phyloP scores from a whole-genome alignment of 2,797 vertebrate genomes.

The Pipistrellus pygmaeus region DNA sequence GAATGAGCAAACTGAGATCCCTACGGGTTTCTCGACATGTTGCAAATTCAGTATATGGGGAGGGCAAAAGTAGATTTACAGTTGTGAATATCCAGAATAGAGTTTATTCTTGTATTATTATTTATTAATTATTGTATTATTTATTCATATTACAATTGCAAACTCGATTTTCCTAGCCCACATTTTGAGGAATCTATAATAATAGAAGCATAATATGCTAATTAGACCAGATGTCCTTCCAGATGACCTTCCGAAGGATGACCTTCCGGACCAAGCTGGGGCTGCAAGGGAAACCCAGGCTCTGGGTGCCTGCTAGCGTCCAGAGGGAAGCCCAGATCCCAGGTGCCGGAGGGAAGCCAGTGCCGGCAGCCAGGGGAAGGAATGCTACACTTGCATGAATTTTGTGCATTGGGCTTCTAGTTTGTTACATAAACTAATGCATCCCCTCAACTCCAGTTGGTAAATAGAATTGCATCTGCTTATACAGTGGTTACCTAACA shows the following conservation, averaged over 20 bases:
- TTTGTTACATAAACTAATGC: constrained; percentile 38
- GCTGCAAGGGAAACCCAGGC: too few species aligned
- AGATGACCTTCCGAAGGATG: too few species aligned
- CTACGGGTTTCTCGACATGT: not conserved
- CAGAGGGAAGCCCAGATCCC: too few species aligned
- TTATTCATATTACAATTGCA: not conserved
- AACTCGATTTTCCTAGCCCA: not conserved
- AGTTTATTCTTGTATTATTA: not conserved
- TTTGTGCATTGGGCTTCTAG: too few species aligned
- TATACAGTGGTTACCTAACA: not conserved
- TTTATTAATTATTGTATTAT: not conserved
- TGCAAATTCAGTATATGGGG: not conserved
- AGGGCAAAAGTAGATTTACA: not conserved
- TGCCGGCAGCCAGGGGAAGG: too few species aligned
- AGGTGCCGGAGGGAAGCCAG: too few species aligned
- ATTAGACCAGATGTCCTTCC: too few species aligned
- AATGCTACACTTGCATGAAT: too few species aligned
- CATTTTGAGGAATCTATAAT: not conserved
- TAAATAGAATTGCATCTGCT: constrained; percentile 7
- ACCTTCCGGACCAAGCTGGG: too few species aligned
- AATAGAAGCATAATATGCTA: too few species aligned
- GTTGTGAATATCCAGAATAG: not conserved
- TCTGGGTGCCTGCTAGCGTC: too few species aligned
- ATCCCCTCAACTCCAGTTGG: not conserved
- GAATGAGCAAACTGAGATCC: not conserved